These are phyloP conservation scores for Eupithecia dodoneata DNA, from an alignment of 2,888 invertebrate genomes.

Conservation along the genomic window DNA sequence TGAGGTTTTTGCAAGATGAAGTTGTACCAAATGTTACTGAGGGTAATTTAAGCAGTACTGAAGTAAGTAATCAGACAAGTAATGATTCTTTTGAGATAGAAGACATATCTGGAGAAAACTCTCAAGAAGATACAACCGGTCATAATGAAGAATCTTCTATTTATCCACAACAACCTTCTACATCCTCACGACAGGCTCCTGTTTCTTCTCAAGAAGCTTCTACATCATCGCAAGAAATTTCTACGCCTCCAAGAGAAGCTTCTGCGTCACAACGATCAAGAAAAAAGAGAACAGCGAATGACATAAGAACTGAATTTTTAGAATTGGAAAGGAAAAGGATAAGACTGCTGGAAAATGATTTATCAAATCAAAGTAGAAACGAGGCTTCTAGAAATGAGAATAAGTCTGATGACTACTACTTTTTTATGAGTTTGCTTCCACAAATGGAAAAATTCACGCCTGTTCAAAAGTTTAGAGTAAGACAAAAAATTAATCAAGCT, in stretches of 20 bases:
- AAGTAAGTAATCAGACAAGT: conserved; percentile 32
- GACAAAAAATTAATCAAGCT: conserved; percentile 43
- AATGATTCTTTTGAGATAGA: conserved; percentile 38
- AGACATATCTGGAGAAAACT: conserved; percentile 35
- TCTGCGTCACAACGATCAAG: conserved; percentile 40
- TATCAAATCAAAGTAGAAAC: conserved; percentile 37
- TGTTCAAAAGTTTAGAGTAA: conserved; percentile 40
- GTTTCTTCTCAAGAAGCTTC: conserved; percentile 31
- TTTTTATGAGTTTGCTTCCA: conserved; percentile 42
- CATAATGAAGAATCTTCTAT: conserved; percentile 40
- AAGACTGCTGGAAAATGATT: conserved; percentile 36
- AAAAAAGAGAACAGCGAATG: conserved; percentile 41
- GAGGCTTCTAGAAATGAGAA: conserved; percentile 32
- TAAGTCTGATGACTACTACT: conserved; percentile 38
- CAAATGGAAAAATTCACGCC: conserved; percentile 43
- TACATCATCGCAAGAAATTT: conserved; percentile 36
- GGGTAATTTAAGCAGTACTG: conserved; percentile 35
- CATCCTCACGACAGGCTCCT: conserved; percentile 5
- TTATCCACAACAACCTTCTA: conserved; percentile 38
- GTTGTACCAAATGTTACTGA: conserved; percentile 27
- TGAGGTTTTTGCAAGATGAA: conserved; percentile 40
- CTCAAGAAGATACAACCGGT: conserved; percentile 39
- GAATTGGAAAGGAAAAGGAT: conserved; percentile 41
- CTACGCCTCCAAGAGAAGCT: conserved; percentile 34
- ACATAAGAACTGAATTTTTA: conserved; percentile 42